These are phyloP conservation scores for Conopomorpha cramerella DNA, from an alignment of 1,140 invertebrate species.

Conservation along the genomic window DNA sequence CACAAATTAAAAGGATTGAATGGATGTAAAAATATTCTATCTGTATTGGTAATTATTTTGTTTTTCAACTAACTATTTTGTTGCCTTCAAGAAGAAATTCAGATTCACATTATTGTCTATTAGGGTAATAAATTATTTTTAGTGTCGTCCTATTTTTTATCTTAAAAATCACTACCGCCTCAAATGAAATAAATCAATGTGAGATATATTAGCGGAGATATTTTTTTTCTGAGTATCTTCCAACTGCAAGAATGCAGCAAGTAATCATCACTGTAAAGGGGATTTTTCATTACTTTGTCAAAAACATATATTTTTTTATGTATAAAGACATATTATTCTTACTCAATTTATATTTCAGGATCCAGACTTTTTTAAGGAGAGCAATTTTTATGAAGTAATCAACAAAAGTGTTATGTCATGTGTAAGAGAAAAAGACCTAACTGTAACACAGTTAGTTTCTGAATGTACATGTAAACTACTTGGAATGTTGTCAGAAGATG, in stretches of 20 bases:
- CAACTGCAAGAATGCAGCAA: too few relatives aligned
- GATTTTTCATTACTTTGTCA: not conserved
- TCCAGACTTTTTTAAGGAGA: slow-evolving; percentile 17
- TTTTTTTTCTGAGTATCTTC: too few relatives aligned
- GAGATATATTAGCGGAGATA: too few relatives aligned
- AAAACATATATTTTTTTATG: slow-evolving; percentile 2
- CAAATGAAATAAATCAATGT: slow-evolving; percentile 3
- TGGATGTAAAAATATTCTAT: slow-evolving; percentile 19
- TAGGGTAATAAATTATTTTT: too few relatives aligned
- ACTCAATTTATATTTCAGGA: slow-evolving; percentile 22
- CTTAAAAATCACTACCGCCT: too few relatives aligned
- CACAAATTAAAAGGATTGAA: slow-evolving; percentile 32
- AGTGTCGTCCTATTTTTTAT: too few relatives aligned
- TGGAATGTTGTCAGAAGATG: slow-evolving; percentile 16
- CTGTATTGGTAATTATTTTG: slow-evolving; percentile 24
- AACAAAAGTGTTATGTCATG: slow-evolving; percentile 22
- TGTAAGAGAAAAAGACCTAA: slow-evolving; percentile 21
- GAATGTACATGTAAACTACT: slow-evolving; percentile 19
- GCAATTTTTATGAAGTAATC: slow-evolving; percentile 44
- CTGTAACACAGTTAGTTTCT: slow-evolving; percentile 22
- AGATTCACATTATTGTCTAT: too few relatives aligned
- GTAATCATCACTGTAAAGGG: too few relatives aligned
- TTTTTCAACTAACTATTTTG: too few relatives aligned
- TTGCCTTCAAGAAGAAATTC: too few relatives aligned
- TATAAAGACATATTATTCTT: too few relatives aligned